Conservation (phyloP, 2,113 vertebrate genomes). For the Bothrops jararaca region DNA sequence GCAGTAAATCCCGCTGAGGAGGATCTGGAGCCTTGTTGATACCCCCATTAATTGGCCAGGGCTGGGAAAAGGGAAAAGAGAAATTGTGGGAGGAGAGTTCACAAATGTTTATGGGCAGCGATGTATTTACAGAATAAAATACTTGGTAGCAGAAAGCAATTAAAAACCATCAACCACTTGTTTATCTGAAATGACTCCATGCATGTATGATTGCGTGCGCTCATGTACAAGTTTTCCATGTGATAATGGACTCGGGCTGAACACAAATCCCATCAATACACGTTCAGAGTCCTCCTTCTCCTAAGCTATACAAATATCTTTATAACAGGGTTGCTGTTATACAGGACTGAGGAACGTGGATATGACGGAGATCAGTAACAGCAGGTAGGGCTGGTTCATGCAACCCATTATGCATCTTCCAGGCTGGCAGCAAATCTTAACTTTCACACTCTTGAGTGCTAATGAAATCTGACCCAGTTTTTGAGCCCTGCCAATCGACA, state of each 20-base stretch:
- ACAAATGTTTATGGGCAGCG: conserved; percentile 19
- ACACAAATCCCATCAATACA: not conserved
- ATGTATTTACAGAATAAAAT: not conserved
- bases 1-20: conserved; percentile 92
- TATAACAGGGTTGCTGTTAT: not conserved
- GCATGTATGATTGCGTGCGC: not conserved
- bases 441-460: not conserved
- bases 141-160: conserved; percentile 21
- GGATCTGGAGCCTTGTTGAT: conserved; percentile 85
- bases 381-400: not conserved
- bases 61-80: conserved; percentile 64
- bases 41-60: conserved; percentile 91
- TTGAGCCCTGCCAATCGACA: not conserved
- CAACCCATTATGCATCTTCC: not conserved
- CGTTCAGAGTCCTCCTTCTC: not conserved
- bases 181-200: not conserved
- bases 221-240: not conserved
- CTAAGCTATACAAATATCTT: not conserved
- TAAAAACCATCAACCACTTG: conserved; percentile 15
- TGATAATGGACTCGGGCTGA: no score
- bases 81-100: conserved; percentile 34
- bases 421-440: not conserved
- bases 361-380: not conserved
- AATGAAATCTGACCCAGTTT: not conserved
- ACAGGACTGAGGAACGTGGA: not conserved